phyloP scores from a whole-genome alignment of 92 coral and sea anemone species.

The Meandrina meandrites region DNA sequence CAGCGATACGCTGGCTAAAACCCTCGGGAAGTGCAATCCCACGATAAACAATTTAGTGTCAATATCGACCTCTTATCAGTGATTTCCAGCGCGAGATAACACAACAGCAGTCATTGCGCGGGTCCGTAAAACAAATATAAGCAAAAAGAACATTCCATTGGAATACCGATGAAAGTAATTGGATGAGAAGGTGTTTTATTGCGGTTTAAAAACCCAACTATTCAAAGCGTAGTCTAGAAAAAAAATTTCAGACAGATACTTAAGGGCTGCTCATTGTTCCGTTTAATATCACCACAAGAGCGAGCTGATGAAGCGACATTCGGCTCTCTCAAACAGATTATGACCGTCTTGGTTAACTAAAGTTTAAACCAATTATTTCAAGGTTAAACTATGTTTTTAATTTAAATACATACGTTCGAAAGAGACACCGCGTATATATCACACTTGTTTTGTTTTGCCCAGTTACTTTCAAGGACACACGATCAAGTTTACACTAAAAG shows the following conservation, averaged over 20 bases:
- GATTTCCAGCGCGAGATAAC: slow-evolving; percentile 43
- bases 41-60: slow-evolving; percentile 46
- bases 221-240: background rate
- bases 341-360: background rate
- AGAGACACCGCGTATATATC: slow-evolving; percentile 5
- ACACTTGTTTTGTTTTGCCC: background rate
- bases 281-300: background rate
- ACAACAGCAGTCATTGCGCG: slow-evolving; percentile 6
- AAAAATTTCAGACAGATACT: background rate
- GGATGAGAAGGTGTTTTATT: slow-evolving; percentile 35
- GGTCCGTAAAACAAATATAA: background rate
- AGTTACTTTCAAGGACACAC: background rate
- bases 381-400: slow-evolving; percentile 14
- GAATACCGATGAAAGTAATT: slow-evolving; percentile 45
- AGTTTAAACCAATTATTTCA: slow-evolving; percentile 10
- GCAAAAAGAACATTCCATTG: background rate
- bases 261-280: background rate
- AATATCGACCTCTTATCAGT: slow-evolving; percentile 37
- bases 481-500: slow-evolving; percentile 22
- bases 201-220: background rate
- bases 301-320: background rate
- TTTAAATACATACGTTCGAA: slow-evolving; percentile 17
- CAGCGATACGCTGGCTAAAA: background rate
- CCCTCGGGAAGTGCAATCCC: slow-evolving; percentile 10
- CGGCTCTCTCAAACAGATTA: slow-evolving; percentile 22